Evolutionary conservation across 1,140 invertebrate genomes (phyloP).

Genomic region (roundworm (Caenorhabditis elegans)): WBcel235 BX284605.5:8497001-8497500

Average conservation of each 20-base stretch:
- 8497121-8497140: no score
- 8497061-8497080: no score
- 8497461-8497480: constrained; percentile 10
- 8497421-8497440: constrained; percentile 20
- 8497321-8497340: constrained; percentile 45
- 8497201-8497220: no score
- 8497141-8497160: no score
- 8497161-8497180: no score
- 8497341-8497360: constrained; percentile 13
- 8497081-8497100: no score
- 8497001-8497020: constrained; percentile 64
- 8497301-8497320: constrained; percentile 58
- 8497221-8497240: no score
- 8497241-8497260: no score
- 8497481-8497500: constrained; percentile 47
- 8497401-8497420: constrained; percentile 13
- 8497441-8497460: background rate
- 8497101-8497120: no score
- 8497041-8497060: constrained; percentile 21
- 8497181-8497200: no score
- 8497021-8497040: constrained; percentile 63
- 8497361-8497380: constrained; percentile 43
- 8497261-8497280: no score
- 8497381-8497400: constrained; percentile 37
- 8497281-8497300: no score